These are phyloP conservation scores for Lerema accius DNA, from an alignment of 1,140 invertebrate genomes.

Conservation along the genomic window DNA sequence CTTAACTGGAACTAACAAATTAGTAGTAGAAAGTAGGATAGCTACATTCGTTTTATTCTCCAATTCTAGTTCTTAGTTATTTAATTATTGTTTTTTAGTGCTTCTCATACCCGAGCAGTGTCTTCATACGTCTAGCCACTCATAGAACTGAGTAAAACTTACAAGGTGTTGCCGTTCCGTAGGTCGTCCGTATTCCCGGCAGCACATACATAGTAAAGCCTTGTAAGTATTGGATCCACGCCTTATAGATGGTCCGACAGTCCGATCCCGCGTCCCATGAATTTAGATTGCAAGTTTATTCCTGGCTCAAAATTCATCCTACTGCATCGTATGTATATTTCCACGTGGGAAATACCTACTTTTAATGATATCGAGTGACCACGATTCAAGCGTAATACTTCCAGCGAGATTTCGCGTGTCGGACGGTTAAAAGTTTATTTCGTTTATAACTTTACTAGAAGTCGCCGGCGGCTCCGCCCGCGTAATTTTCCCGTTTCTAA, in stretches of 20 bases:
- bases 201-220: slow-evolving; percentile 34
- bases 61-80: no score
- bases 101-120: no score
- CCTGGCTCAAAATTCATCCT: slow-evolving; percentile 59
- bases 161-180: neutral
- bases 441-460: no score
- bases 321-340: slow-evolving; percentile 42
- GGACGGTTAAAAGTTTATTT: slow-evolving; percentile 16
- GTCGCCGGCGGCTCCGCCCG: no score
- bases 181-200: slow-evolving; percentile 10
- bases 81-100: no score
- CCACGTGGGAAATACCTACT: slow-evolving; percentile 37
- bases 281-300: slow-evolving; percentile 70
- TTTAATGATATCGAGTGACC: slow-evolving; percentile 35
- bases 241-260: slow-evolving; percentile 38
- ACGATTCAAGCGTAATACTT: slow-evolving; percentile 20
- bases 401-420: neutral
- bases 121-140: no score
- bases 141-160: no score
- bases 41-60: no score
- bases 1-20: no score
- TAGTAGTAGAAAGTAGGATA: no score
- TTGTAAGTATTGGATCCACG: slow-evolving; percentile 21
- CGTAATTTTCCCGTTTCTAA: no score
- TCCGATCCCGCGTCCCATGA: slow-evolving; percentile 50